Evolutionary conservation across 37 sponge, comb jelly and placozoan genomes (phyloP), one percentile per base, ranked within the genome.

Genomic region (Chondrilla cf. caribensis): DNA sequence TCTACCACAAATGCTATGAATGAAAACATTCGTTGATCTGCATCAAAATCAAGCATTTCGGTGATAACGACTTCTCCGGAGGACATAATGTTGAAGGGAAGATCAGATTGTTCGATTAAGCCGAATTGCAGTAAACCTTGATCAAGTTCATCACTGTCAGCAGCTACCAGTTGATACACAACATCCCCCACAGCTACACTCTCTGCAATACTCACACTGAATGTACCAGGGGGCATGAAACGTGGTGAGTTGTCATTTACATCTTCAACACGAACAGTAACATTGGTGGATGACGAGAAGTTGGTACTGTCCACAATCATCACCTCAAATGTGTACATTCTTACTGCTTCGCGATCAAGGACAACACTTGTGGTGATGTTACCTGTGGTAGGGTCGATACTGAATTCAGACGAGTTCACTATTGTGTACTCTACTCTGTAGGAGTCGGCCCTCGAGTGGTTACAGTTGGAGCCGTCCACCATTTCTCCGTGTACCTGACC

Each of bases 61-160:
- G 70, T 35, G 2, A 68, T 36, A 18, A 2, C 32, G 70, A 68
- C 35, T 35, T 3, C 7, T 21, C 70, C 70, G 32, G 36, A 35
- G 70, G 36, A 36, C 18, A 21, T 19, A 31, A 68, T 36, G 32
- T 2, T 68, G 70, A 68, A 68, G 35, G 70, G 70, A 3, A 68
- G 37, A 21, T n/a, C 18, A 31, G 70, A 28, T 3, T 31, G 28
- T 22, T 6, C 37, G 0, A 18, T 24, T 0, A 85, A 32, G 26
- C 43, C 33, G 78, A 79, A 89, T 29, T 54, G 25, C 5, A 89
- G 54, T 28, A 54, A 47, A 3, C 90, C 90, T 19, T 77, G 41
- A 60, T 87, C 87, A 11, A 83, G 79, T 47, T 33, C 58, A 47
- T 68, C 70, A n/a, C 70, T 36, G 32, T 68, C 70, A 36, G 6